Base-by-base conservation (phyloP, 2,113 vertebrate species). In the Petroica traversi region DNA sequence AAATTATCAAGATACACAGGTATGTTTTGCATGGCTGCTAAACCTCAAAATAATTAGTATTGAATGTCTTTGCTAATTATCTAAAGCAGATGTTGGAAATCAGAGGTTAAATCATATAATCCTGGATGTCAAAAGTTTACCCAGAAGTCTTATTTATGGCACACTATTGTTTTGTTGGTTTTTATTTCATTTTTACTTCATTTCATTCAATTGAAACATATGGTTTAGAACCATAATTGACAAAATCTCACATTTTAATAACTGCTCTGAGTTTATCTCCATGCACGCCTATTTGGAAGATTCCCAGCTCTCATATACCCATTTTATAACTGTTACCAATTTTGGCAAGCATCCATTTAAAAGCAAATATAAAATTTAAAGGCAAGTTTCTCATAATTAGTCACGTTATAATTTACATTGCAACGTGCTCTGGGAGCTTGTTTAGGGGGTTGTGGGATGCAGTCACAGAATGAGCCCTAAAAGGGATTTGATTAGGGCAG, bases 11-110 rank as follows among this genome's bases (percentile, higher is more conserved):
- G 68, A 74, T 77, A 54, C 64, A 69, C 25, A 84, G 41, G 69
- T 89, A 57, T 14, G 34, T 74, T 95, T 80, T 86, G 81, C 48
- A 67, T 59, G 67, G 38, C 62, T 90, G 69, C 59, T 93, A 89
- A 83, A 85, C 45, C 48, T 96, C 84, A 80, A 52, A 68, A 69
- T 91, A 59, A 92, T 93, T 64, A 43, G 19, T 36, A 54, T 28
- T 59, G 55, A 68, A 29, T 46, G 45, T 63, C 48, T 85, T 58
- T 72, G 59, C 72, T 63, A n/a, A 75, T 64, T 75, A 40, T 72
- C 75, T 92, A 68, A 69, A 89, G 48, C 75, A 95, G 78, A 89
- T 92, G 63, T 66, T 94, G 81, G 55, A 55, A 89, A 88, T 92
- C 22, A 90, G 69, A 79, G 62, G 63, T 38, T 73, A 73, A 89